phyloP scores from a whole-genome alignment of 2,888 invertebrate genomes.

The Monoplex corrugatus region DNA sequence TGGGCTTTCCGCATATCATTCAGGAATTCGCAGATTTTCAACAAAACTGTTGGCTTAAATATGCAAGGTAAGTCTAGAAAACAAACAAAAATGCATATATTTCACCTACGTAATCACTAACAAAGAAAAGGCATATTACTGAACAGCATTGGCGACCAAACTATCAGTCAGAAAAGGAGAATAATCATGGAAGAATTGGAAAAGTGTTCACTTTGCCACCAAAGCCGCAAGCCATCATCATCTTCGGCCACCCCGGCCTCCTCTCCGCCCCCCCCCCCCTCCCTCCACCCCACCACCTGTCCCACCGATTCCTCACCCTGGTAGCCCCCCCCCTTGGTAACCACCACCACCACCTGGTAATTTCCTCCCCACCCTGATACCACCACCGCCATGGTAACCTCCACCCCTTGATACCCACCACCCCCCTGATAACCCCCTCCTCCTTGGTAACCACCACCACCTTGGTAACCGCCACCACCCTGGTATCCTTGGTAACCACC shows the following conservation, averaged over 20 bases:
- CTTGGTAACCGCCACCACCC: conserved; percentile 65
- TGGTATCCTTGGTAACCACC: conserved; percentile 67
- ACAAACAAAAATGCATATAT: too few relatives aligned
- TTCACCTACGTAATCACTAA: too few relatives aligned
- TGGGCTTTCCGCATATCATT: too few relatives aligned
- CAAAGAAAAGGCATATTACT: too few relatives aligned
- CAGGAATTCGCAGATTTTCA: too few relatives aligned
- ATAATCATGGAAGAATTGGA: not conserved
- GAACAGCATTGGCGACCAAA: too few relatives aligned
- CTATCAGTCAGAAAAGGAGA: not conserved
- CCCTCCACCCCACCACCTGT: conserved; percentile 59
- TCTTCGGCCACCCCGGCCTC: conserved; percentile 49
- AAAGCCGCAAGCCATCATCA: not conserved
- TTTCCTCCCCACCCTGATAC: conserved; percentile 61
- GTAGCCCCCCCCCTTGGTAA: conserved; percentile 59
- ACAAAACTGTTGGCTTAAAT: too few relatives aligned
- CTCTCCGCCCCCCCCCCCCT: conserved; percentile 54
- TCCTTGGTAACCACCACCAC: conserved; percentile 58
- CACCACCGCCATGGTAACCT: conserved; percentile 60
- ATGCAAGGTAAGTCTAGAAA: too few relatives aligned
- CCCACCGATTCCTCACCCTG: conserved; percentile 59
- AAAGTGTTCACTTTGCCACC: not conserved
- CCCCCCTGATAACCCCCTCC: conserved; percentile 62
- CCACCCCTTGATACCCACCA: conserved; percentile 60
- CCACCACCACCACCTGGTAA: conserved; percentile 61